Evolutionary conservation across 2,113 vertebrate genomes (phyloP).

Genomic region (Thinocorus orbignyianus): DNA sequence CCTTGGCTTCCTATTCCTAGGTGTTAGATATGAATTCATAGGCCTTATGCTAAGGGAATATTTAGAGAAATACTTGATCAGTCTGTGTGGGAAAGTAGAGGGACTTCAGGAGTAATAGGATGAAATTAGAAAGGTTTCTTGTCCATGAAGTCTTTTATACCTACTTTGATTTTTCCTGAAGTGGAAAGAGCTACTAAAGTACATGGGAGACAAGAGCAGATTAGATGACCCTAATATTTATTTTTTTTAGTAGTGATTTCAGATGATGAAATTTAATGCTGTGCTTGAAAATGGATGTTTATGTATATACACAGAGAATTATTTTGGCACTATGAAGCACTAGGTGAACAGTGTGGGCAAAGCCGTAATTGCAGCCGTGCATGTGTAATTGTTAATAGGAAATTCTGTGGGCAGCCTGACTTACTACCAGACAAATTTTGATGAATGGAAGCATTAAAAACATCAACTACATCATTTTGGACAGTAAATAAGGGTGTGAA

Average conservation of each 20-base stretch:
- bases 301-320: not conserved
- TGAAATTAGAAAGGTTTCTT: not conserved
- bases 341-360: slow-evolving; percentile 31
- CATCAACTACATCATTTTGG: not conserved
- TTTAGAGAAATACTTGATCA: not conserved
- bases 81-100: not conserved
- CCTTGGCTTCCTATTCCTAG: not conserved
- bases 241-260: not conserved
- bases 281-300: not conserved
- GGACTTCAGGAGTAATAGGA: not conserved
- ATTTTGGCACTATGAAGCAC: not conserved
- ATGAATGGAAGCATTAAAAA: slow-evolving; percentile 8
- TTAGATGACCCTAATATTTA: not conserved
- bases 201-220: not conserved
- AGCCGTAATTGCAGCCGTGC: not conserved
- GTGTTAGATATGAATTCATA: not conserved
- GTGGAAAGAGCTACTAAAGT: not conserved
- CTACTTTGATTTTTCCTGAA: not conserved
- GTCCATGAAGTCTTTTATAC: not conserved
- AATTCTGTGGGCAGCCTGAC: slow-evolving; percentile 41
- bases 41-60: not conserved
- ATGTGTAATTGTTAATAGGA: slow-evolving; percentile 7
- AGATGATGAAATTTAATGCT: not conserved
- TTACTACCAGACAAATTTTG: slow-evolving; percentile 21
- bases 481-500: not conserved